phyloP scores from a whole-genome alignment of 2,797 vertebrate genomes.

The Poecile montanus region DNA sequence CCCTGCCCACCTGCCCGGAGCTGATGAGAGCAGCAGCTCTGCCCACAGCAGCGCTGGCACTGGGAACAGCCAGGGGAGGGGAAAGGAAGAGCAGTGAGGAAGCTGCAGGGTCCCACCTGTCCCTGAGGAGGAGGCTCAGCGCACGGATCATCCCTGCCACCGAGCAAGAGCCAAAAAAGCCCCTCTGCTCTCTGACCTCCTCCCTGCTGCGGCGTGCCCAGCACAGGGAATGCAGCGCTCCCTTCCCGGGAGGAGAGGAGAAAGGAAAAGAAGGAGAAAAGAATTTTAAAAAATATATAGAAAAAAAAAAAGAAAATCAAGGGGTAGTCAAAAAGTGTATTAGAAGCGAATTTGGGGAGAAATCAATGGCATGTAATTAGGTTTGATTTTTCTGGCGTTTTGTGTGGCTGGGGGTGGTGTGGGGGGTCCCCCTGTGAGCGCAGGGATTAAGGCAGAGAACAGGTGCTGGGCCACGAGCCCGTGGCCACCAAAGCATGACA shows the following conservation, averaged over 20 bases:
- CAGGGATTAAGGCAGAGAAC: conserved; percentile 21
- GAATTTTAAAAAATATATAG: neutral
- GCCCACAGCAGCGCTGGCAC: neutral
- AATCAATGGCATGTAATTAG: conserved; percentile 71
- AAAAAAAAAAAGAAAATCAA: neutral
- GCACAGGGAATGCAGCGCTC: neutral
- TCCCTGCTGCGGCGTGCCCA: neutral
- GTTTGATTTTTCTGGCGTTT: conserved; percentile 65
- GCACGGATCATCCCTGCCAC: neutral
- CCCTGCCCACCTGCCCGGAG: too few species aligned
- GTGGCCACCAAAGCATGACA: conserved; percentile 75
- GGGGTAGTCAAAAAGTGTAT: conserved; percentile 46
- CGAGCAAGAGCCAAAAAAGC: neutral
- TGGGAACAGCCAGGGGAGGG: neutral
- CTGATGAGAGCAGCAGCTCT: too few species aligned
- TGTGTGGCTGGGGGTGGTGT: conserved; percentile 33
- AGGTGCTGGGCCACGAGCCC: conserved; percentile 54
- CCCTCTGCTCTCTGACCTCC: neutral
- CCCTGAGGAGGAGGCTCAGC: neutral
- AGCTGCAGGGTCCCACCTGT: neutral
- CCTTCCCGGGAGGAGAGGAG: neutral
- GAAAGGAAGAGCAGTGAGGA: neutral
- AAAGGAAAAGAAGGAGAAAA: neutral
- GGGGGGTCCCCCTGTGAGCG: neutral
- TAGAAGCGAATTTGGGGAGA: conserved; percentile 68